Evolutionary conservation across 2,113 vertebrate genomes (phyloP).

Genomic region (Spermophilus dauricus): DNA sequence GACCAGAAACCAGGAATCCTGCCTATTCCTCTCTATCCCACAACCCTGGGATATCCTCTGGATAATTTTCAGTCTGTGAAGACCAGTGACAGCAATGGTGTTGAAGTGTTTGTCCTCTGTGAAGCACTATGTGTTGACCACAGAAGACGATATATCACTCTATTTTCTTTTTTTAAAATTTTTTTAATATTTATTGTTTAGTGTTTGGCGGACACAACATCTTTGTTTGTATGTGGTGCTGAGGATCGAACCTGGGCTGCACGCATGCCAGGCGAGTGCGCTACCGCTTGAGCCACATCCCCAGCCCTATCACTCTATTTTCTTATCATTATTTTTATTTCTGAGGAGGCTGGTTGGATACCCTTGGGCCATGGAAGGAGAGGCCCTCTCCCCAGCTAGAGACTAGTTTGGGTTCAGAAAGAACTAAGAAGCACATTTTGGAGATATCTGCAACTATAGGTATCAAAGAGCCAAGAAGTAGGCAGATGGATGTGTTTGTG

Average conservation of each 20-base stretch:
- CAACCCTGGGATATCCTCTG: background rate
- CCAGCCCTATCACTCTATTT: background rate
- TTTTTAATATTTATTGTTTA: no score
- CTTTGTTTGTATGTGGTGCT: no score
- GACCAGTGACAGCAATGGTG: background rate
- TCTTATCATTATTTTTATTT: background rate
- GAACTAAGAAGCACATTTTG: slow-evolving; percentile 38
- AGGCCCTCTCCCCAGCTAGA: background rate
- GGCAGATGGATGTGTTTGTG: slow-evolving; percentile 66
- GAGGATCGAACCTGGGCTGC: no score
- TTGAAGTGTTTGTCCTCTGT: background rate
- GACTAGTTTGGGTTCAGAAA: background rate
- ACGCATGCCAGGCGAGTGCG: no score
- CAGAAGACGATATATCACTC: background rate
- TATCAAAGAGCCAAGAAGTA: slow-evolving; percentile 75
- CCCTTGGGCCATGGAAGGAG: background rate
- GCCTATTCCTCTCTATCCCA: no score
- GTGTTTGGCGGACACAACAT: no score
- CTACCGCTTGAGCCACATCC: no score
- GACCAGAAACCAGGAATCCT: background rate
- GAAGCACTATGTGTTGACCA: background rate
- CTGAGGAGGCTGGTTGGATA: background rate
- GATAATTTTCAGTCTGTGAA: background rate
- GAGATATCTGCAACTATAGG: slow-evolving; percentile 61
- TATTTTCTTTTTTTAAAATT: background rate